A percentile compares a stretch with the other conserved stretches of the same genome.
phyloP scores from a whole-genome alignment of 2,113 vertebrate genomes.

The Cromileptes altivelis region DNA sequence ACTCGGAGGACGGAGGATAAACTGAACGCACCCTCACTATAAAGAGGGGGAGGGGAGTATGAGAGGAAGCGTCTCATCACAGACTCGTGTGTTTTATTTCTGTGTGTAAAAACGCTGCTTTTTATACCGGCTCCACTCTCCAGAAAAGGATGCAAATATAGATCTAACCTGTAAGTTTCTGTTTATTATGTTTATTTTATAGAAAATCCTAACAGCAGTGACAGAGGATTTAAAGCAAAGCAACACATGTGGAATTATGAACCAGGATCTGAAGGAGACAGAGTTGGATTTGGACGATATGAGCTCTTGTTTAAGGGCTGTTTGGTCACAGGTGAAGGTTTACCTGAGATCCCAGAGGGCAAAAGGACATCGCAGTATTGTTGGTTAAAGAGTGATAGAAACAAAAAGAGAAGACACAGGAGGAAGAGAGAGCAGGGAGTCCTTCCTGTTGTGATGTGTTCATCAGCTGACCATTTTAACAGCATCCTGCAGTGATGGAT shows the following conservation, averaged over 20 bases:
- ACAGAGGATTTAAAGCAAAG: not conserved
- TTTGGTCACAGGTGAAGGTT: not conserved
- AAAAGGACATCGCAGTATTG: not conserved
- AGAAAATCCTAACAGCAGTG: slow-evolving; percentile 1
- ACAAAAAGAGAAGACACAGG: not conserved
- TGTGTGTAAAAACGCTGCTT: slow-evolving; percentile 69
- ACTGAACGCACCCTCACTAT: slow-evolving; percentile 41
- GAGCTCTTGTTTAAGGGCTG: not conserved
- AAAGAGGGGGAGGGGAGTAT: slow-evolving; percentile 16
- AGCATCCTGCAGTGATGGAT: not conserved
- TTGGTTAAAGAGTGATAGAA: not conserved
- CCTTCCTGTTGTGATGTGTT: slow-evolving; percentile 2
- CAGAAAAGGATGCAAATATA: slow-evolving; percentile 10
- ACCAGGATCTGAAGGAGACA: slow-evolving; percentile 3
- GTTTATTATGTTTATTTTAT: slow-evolving; percentile 59
- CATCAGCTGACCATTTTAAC: too few relatives aligned
- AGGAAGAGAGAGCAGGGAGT: not conserved
- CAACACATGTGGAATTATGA: not conserved
- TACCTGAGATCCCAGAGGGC: not conserved
- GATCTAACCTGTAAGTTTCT: slow-evolving; percentile 52
- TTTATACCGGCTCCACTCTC: slow-evolving; percentile 69
- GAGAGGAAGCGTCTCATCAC: slow-evolving; percentile 23
- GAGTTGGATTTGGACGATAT: not conserved
- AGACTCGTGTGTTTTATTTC: slow-evolving; percentile 48
- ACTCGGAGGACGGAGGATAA: slow-evolving; percentile 20